Evolutionary conservation across 2,797 vertebrate species (phyloP).

Genomic region (Enteromius paludinosus): DNA sequence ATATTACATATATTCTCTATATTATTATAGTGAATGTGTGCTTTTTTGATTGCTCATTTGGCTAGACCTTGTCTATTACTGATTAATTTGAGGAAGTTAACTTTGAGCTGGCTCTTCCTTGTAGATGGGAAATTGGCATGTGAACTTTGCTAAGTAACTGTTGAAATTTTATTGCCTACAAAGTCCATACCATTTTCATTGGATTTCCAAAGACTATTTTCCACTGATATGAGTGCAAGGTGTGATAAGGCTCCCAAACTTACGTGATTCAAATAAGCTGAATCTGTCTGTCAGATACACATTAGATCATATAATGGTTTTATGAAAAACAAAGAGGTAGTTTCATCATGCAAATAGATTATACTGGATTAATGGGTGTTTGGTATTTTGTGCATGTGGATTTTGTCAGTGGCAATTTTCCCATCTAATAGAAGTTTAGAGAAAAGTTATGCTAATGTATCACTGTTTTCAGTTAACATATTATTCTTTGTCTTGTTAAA

Average conservation of each 20-base stretch:
- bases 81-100: background rate
- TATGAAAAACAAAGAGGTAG: background rate
- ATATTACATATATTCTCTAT: background rate
- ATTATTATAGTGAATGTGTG: background rate
- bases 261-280: too few species aligned
- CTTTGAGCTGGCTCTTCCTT: background rate
- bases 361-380: background rate
- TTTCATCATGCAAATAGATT: background rate
- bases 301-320: background rate
- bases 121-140: background rate
- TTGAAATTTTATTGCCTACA: background rate
- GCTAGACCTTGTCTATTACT: background rate
- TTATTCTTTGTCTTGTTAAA: background rate
- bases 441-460: background rate
- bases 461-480: background rate
- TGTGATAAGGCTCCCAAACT: too few species aligned
- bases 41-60: background rate
- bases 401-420: background rate
- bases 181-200: slow-evolving; percentile 6
- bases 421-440: background rate
- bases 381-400: background rate
- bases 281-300: background rate
- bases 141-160: slow-evolving; percentile 9
- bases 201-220: background rate
- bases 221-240: background rate